Base-by-base conservation (phyloP, 2,113 vertebrate genomes). In the Hoplias malabaricus region DNA sequence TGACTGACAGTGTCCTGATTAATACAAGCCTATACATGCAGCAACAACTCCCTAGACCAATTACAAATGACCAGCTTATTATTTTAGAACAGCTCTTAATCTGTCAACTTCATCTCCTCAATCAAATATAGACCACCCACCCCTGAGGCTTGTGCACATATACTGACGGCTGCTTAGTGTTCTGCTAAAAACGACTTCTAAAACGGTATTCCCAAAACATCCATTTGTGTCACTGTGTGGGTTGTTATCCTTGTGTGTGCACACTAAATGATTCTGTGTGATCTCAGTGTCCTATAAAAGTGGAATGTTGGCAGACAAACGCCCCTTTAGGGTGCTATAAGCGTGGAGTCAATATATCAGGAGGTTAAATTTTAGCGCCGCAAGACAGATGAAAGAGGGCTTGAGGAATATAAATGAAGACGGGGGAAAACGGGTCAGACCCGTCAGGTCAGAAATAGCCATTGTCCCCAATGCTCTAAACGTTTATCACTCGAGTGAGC, bases 251-350 rank as follows among this genome's bases (percentile, higher is more conserved):
- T n/a, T 0, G 27, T n/a, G 50, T 77, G 72, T 77, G 72, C 43
- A 23, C 33, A 40, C 73, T 77, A 80, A 80, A 83, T 63, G 73
- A 72, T 79, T 76, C 73, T 72, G 78, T 79, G 19, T 83, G 81
- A 86, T 87, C 87, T 82, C 69, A 1, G 80, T 83, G 87, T 80
- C 71, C 83, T 77, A 82, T 85, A 87, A 88, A 88, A 66, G 81
- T 84, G 69, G 54, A 81, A 81, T 19, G 46, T 61, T 77, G 66
- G 7, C 50, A 85, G 84, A 88, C 80, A 85, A 86, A 86, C 29
- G 59, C 80, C 70, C 82, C 85, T 84, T 87, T 83, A 83, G 82
- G 84, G 83, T 54, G 69, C 76, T n/a, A 80, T 77, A 82, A 88
- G 85, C 81, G 82, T 83, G 66, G 76, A 73, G 72, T 73, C 78